Conservation (phyloP, 1,140 invertebrate genomes). For the Notospermus geniculatus region DNA sequence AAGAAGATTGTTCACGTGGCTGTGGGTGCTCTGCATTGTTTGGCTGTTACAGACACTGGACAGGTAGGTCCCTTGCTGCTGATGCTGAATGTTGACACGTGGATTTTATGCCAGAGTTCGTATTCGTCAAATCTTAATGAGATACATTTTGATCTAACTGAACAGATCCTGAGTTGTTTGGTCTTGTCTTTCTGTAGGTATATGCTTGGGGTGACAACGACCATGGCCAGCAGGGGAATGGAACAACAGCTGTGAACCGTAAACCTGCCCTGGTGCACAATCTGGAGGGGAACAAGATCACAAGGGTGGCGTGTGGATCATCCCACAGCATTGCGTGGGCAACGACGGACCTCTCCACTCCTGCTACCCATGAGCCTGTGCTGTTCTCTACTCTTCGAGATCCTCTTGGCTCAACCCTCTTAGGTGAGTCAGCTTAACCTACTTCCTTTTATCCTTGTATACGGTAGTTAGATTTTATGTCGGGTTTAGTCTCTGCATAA, state of each 20-base stretch:
- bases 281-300: conserved; percentile 79
- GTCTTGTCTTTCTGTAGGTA: too few species aligned
- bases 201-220: conserved; percentile 96
- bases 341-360: conserved; percentile 66
- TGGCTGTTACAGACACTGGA: conserved; percentile 86
- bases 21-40: conserved; percentile 89
- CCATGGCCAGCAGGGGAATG: conserved; percentile 94
- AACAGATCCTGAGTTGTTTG: too few species aligned
- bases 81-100: too few species aligned
- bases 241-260: conserved; percentile 86
- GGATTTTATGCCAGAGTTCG: too few species aligned
- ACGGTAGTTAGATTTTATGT: too few species aligned
- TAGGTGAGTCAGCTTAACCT: conserved; percentile 53
- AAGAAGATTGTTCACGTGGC: conserved; percentile 88
- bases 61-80: too few species aligned
- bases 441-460: not conserved
- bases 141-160: too few species aligned
- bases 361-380: conserved; percentile 76
- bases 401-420: conserved; percentile 72
- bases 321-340: conserved; percentile 96
- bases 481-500: too few species aligned
- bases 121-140: too few species aligned
- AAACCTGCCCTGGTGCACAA: conserved; percentile 84
- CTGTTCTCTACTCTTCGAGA: conserved; percentile 81
- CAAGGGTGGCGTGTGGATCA: conserved; percentile 88